Evolutionary conservation across 2,797 vertebrate species (phyloP).

Genomic region (Catharus ustulatus): DNA sequence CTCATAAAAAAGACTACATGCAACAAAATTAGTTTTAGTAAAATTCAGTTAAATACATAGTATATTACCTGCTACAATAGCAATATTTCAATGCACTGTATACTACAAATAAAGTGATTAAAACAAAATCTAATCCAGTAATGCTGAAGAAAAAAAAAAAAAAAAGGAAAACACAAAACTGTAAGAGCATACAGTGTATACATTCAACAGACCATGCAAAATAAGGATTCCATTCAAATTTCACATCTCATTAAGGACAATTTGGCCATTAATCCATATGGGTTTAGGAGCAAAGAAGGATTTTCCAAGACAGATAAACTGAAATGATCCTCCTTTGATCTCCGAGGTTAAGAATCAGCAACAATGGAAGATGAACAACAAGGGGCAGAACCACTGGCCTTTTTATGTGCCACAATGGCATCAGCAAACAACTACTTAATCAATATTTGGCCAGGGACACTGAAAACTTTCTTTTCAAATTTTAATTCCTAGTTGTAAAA

Average conservation of each 20-base stretch:
- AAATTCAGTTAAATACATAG: not conserved
- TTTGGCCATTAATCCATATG: conserved; percentile 73
- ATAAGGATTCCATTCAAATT: conserved; percentile 65
- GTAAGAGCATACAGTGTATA: conserved; percentile 23
- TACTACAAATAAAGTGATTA: not conserved
- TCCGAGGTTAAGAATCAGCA: conserved; percentile 87
- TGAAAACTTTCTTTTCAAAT: conserved; percentile 96
- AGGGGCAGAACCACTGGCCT: conserved; percentile 88
- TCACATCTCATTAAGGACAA: conserved; percentile 72
- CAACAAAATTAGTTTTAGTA: not conserved
- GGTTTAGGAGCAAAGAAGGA: conserved; percentile 76
- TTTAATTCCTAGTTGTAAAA: conserved; percentile 96
- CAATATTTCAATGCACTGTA: not conserved
- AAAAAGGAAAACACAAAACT: not conserved
- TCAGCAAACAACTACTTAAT: conserved; percentile 99
- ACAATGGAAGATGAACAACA: conserved; percentile 91
- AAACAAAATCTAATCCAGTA: not conserved
- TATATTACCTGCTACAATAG: not conserved
- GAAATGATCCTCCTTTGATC: conserved; percentile 96
- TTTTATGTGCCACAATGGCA: conserved; percentile 88
- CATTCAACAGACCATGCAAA: conserved; percentile 14
- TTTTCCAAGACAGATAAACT: conserved; percentile 98
- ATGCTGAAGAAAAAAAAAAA: conserved; percentile 16
- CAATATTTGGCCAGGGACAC: conserved; percentile 97
- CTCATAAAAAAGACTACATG: not conserved